Base-by-base conservation (phyloP, 30 jellyfish, hydroid and myxozoan genomes). In the Hydractinia echinata region DNA sequence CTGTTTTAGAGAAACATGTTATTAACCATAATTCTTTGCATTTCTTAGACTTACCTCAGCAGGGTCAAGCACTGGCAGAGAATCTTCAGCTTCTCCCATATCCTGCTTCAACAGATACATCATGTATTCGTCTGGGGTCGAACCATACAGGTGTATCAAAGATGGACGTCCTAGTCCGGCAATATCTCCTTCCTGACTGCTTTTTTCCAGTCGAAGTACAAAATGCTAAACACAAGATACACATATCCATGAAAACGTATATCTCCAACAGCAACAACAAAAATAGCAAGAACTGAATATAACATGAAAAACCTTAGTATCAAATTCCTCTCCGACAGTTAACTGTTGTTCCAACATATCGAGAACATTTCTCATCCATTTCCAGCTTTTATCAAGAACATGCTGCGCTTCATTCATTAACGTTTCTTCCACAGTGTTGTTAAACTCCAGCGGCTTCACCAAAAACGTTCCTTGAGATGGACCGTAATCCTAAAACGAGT, bases 111-210 rank as follows among this genome's bases (percentile, higher is more conserved):
- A 77, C 8, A 90, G 84, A 73, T 85, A 86, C 79, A 85, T 82
- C 88, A 90, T 56, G 68, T 90, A 90, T 69, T 90, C 97, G 39
- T 90, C 97, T 15, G 97, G 97, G 53, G 72, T 76, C 55, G 97
- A 90, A 53, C 91, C 89, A 71, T 90, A 90, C 21, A 51, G 70
- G 51, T 82, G 83, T 21, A 82, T 18, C 21, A 16, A 56, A 8
- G 96, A 85, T 18, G 94, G 95, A 5, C 97, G 88, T 6, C 97
- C 95, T 20, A 90, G 54, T 10, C 95, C 85, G 15, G 86, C 30
- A 16, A 62, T 83, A 49, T 90, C 97, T 10, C 85, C 78, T 10
- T 83, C 82, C 8, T 81, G 67, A 4, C 82, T 94, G 19, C 52
- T 81, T 79, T 70, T 85, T 85, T 82, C 53, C 51, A 90, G 82